Percentiles rank a stretch among this genome's conserved stretches.
Evolutionary conservation across 92 coral and sea anemone species (phyloP).

Genomic region (Paramuricea clavata): DNA sequence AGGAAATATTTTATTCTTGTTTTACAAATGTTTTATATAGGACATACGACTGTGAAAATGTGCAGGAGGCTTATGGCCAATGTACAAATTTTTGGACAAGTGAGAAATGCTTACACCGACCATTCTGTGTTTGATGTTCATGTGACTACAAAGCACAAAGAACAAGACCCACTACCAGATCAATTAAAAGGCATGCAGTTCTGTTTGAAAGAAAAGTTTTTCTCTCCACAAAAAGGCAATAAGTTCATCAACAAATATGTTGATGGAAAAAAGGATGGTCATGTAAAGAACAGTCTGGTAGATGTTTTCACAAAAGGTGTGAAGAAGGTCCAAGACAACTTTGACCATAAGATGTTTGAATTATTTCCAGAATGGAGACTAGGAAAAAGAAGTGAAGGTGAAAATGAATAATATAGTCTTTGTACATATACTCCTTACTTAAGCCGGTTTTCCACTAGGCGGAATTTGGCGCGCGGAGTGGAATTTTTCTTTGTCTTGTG

Average conservation of each 20-base stretch:
- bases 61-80: conserved; percentile 29
- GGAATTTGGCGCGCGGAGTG: no score
- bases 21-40: no score
- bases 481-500: no score
- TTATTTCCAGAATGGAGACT: conserved; percentile 46
- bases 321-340: conserved; percentile 56
- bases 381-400: not conserved
- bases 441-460: no score
- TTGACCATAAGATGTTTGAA: conserved; percentile 53
- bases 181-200: conserved; percentile 68
- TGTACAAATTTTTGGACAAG: conserved; percentile 19
- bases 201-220: conserved; percentile 22
- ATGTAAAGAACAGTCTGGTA: conserved; percentile 28
- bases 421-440: no score
- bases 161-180: conserved; percentile 62
- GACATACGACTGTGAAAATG: conserved; percentile 11
- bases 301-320: conserved; percentile 58
- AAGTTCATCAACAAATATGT: not conserved
- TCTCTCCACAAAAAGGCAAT: conserved; percentile 29
- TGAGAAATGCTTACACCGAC: conserved; percentile 8
- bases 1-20: not conserved
- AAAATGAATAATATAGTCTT: not conserved
- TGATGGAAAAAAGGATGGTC: conserved; percentile 35
- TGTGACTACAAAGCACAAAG: conserved; percentile 46
- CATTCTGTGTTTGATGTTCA: conserved; percentile 50